Percentiles rank a stretch among this genome's conserved stretches.
Evolutionary conservation across 2,888 invertebrate species (phyloP).

Genomic region (Drosophila ustulata): DNA sequence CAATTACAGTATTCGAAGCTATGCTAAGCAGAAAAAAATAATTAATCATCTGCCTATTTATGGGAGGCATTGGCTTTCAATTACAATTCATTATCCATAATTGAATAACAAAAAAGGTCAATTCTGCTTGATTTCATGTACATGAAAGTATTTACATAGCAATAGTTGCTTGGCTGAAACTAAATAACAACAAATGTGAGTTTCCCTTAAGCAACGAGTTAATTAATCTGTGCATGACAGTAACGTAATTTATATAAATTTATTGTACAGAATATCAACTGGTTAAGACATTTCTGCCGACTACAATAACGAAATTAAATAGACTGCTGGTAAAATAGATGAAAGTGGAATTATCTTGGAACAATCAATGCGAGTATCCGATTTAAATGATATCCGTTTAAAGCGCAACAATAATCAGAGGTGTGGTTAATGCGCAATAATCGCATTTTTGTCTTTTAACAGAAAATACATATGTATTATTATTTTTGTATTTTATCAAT

Average conservation of each 20-base stretch:
- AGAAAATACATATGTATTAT: conserved; percentile 14
- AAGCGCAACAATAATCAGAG: neutral
- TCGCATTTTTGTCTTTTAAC: conserved; percentile 4
- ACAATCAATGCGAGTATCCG: neutral
- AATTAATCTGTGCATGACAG: conserved; percentile 26
- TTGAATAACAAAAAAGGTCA: neutral
- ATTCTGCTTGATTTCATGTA: neutral
- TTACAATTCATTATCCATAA: neutral
- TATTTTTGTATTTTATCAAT: conserved; percentile 20
- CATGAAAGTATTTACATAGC: neutral
- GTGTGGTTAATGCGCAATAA: conserved; percentile 13
- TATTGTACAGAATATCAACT: conserved; percentile 5
- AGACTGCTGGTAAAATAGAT: neutral
- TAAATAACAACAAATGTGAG: neutral
- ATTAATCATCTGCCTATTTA: neutral
- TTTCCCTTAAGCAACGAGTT: conserved; percentile 8
- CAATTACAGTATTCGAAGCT: neutral
- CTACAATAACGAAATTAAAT: neutral
- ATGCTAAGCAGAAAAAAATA: neutral
- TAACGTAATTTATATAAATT: conserved; percentile 15
- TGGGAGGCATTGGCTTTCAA: neutral
- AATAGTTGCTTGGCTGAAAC: neutral
- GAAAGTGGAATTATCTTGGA: neutral
- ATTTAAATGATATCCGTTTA: neutral
- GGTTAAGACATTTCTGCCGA: neutral